A percentile compares a stretch with the other conserved stretches of the same genome.
Evolutionary conservation across 2,888 invertebrate species (phyloP).

Genomic region (Orthosia incerta): DNA sequence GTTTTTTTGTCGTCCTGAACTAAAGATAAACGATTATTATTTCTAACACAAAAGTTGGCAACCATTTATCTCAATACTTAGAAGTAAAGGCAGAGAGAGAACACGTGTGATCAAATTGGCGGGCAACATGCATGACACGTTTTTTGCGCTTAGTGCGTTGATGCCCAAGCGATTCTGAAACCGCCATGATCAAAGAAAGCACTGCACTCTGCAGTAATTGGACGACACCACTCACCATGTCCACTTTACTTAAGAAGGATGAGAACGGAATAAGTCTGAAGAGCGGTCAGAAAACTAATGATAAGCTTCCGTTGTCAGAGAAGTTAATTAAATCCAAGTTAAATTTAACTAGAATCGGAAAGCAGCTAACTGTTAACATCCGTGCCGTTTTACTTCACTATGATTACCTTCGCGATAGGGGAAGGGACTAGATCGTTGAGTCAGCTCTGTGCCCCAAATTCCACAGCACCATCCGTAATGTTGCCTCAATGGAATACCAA

Average conservation of each 20-base stretch:
- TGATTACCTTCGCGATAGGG: conserved; percentile 81
- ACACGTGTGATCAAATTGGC: conserved; percentile 11
- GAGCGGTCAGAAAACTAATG: conserved; percentile 23
- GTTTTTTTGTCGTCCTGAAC: background rate
- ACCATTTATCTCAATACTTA: background rate
- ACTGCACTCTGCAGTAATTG: background rate
- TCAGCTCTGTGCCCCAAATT: conserved; percentile 90
- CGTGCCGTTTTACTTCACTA: conserved; percentile 63
- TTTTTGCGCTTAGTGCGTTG: conserved; percentile 14
- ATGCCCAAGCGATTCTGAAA: background rate
- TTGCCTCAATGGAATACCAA: conserved; percentile 73
- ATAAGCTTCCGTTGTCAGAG: conserved; percentile 28
- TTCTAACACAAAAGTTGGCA: background rate
- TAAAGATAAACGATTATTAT: background rate
- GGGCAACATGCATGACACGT: conserved; percentile 7
- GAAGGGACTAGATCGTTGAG: conserved; percentile 89
- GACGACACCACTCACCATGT: conserved; percentile 5
- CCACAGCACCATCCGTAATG: conserved; percentile 83
- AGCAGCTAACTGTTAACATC: conserved; percentile 61
- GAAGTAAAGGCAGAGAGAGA: background rate
- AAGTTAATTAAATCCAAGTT: conserved; percentile 46
- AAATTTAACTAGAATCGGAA: conserved; percentile 55
- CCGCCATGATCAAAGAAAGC: conserved; percentile 10
- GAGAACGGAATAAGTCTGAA: background rate
- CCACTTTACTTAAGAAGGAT: background rate